Conservation (phyloP, 1,140 invertebrate species). For the Chironomus striatipennis region DNA sequence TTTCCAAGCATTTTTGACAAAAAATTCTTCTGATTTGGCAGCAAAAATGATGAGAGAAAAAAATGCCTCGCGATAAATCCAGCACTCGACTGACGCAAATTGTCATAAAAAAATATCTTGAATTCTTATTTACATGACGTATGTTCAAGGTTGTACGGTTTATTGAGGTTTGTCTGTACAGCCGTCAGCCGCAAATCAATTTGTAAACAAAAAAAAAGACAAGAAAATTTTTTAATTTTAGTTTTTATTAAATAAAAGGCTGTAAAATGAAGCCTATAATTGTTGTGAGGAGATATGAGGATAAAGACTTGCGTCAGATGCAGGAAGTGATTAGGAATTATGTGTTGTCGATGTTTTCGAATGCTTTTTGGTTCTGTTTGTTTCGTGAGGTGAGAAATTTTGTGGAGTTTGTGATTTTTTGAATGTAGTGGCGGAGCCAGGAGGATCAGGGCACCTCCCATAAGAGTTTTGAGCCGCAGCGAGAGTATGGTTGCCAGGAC, state of each 20-base stretch:
- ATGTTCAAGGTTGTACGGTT: neutral
- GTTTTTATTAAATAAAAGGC: neutral
- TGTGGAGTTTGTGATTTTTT: neutral
- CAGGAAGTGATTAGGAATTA: neutral
- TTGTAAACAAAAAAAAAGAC: neutral
- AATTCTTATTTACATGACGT: too few species aligned
- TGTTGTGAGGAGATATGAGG: neutral
- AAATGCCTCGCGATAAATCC: too few species aligned
- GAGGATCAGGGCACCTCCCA: too few species aligned
- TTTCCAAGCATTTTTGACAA: neutral
- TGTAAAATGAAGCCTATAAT: conserved; percentile 9
- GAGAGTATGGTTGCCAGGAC: too few species aligned
- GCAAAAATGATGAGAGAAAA: neutral
- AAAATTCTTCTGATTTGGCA: neutral
- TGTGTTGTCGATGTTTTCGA: neutral
- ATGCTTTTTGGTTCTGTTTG: conserved; percentile 15
- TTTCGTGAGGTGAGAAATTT: conserved; percentile 7
- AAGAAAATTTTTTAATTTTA: neutral
- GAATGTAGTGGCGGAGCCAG: too few species aligned
- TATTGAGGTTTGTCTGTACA: neutral
- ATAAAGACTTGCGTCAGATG: neutral
- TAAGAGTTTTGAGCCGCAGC: too few species aligned
- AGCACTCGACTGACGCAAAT: neutral
- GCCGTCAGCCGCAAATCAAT: neutral
- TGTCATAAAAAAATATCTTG: neutral